These are phyloP conservation scores for Andricus grossulariae DNA, from an alignment of 1,140 invertebrate species.

Conservation along the genomic window DNA sequence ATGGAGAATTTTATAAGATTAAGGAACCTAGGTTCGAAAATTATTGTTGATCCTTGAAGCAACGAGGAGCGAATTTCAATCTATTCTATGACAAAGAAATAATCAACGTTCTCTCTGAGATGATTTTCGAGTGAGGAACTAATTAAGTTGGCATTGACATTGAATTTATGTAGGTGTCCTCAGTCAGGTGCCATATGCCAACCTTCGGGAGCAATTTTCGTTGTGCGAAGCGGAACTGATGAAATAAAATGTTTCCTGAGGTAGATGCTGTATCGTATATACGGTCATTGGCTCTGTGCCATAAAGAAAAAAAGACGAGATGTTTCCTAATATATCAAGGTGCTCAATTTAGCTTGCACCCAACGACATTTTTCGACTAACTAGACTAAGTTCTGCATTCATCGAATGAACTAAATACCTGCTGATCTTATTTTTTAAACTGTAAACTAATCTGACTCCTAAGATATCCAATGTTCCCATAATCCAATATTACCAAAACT, in stretches of 20 bases:
- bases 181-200: neutral
- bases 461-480: neutral
- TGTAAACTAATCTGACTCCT: conserved; percentile 8
- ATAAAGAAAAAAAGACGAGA: conserved; percentile 1
- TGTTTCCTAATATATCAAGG: conserved; percentile 8
- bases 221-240: conserved; percentile 19
- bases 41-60: too few relatives aligned
- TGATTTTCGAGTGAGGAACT: neutral
- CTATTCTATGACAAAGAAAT: neutral
- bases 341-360: conserved; percentile 11
- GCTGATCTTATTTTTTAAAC: conserved; percentile 36
- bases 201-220: conserved; percentile 21
- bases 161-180: conserved; percentile 11
- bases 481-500: neutral
- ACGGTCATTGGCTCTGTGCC: conserved; percentile 12
- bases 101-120: neutral
- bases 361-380: conserved; percentile 4
- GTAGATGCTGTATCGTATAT: neutral
- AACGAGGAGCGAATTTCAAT: too few relatives aligned
- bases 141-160: conserved; percentile 17
- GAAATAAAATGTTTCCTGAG: conserved; percentile 16
- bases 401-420: conserved; percentile 1
- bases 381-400: neutral
- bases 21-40: too few relatives aligned
- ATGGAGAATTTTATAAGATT: too few relatives aligned